Evolutionary conservation across 92 coral and sea anemone species (phyloP).

Genomic region (Actinostola sp.): DNA sequence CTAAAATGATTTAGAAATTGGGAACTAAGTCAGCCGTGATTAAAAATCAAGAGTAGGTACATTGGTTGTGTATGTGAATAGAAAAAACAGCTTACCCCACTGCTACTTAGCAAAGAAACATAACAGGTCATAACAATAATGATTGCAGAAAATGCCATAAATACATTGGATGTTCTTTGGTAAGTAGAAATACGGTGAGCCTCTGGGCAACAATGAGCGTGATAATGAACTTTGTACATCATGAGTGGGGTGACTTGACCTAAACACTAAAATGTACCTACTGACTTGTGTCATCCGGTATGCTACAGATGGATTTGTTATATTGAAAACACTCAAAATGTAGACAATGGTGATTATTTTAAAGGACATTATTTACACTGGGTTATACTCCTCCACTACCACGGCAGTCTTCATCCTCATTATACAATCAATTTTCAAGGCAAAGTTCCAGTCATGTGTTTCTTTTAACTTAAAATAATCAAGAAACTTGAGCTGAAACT

Average conservation of each 20-base stretch:
- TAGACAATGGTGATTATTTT: slow-evolving; percentile 26
- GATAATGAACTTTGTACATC: slow-evolving; percentile 11
- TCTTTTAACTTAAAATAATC: slow-evolving; percentile 25
- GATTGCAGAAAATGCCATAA: slow-evolving; percentile 37
- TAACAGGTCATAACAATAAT: slow-evolving; percentile 4
- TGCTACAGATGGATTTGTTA: slow-evolving; percentile 18
- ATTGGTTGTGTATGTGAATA: slow-evolving; percentile 7
- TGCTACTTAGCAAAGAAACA: slow-evolving; percentile 15
- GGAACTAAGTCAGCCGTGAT: slow-evolving; percentile 41
- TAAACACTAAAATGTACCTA: slow-evolving; percentile 20
- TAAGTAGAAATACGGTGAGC: slow-evolving; percentile 6
- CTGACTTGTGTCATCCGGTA: slow-evolving; percentile 5
- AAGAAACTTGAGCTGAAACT: slow-evolving; percentile 88
- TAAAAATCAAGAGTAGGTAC: slow-evolving; percentile 7
- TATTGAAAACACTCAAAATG: slow-evolving; percentile 40
- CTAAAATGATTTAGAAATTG: slow-evolving; percentile 19
- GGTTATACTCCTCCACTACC: not conserved
- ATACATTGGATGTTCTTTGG: slow-evolving; percentile 24
- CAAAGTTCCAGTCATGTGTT: slow-evolving; percentile 6
- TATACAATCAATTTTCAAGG: slow-evolving; percentile 6
- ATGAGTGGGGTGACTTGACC: not conserved
- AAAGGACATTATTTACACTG: slow-evolving; percentile 31
- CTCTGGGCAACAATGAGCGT: not conserved
- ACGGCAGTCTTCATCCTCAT: not conserved
- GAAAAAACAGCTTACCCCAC: slow-evolving; percentile 9